Conservation (phyloP, 2,797 vertebrate genomes). For the Schizopygopsis malacanthus region DNA sequence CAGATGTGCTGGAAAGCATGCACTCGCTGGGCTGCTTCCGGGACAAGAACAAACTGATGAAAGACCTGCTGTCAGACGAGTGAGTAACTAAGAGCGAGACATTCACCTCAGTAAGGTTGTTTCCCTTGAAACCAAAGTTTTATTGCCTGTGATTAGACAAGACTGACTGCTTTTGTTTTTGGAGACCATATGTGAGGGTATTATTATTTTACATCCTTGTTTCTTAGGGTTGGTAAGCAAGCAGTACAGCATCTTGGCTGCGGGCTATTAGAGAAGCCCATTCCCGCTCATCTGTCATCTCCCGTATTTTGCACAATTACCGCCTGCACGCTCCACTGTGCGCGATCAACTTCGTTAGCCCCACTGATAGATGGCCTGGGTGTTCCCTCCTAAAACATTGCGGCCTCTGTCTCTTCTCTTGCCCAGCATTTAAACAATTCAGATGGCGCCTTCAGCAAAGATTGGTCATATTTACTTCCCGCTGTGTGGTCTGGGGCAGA, state of each 20-base stretch:
- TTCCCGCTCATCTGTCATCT: conserved; percentile 59
- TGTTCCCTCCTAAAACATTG: conserved; percentile 48
- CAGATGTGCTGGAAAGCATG: conserved; percentile 98
- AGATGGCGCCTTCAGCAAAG: conserved; percentile 9
- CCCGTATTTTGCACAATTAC: conserved; percentile 52
- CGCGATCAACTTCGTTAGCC: conserved; percentile 39
- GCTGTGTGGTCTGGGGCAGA: conserved; percentile 12
- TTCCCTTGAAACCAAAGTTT: not conserved
- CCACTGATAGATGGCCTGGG: conserved; percentile 57
- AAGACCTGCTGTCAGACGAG: conserved; percentile 96
- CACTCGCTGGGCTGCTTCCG: conserved; percentile 98
- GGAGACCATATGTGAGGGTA: conserved; percentile 24
- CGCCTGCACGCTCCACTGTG: conserved; percentile 45
- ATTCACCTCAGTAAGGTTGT: conserved; percentile 7
- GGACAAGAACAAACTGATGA: conserved; percentile 95
- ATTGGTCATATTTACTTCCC: conserved; percentile 23
- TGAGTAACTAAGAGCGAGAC: conserved; percentile 72
- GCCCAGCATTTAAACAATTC: conserved; percentile 42
- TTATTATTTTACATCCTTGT: conserved; percentile 42
- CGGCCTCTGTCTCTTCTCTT: conserved; percentile 29
- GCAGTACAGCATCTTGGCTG: conserved; percentile 32
- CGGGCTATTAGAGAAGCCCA: conserved; percentile 38
- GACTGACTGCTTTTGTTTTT: conserved; percentile 39
- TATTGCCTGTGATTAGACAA: conserved; percentile 13
- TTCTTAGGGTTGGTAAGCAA: conserved; percentile 50